Evolutionary conservation across 2,888 invertebrate species (phyloP), one percentile per base, ranked within the genome.

Genomic region (Diogma glabrata): DNA sequence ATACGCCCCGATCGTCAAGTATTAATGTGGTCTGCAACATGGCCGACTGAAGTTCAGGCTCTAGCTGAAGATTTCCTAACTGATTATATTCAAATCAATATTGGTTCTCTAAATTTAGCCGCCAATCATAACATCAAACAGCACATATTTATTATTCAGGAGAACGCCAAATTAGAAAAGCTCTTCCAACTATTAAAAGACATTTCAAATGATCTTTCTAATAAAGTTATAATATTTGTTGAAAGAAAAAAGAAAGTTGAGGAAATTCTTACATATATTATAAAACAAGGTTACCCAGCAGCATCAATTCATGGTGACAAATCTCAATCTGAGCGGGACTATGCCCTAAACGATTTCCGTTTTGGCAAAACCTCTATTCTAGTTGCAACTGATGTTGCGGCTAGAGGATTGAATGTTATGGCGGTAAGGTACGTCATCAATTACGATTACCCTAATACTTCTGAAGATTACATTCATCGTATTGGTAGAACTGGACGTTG

Each of bases 1-100:
- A 90, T 95, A 61, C 79, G 93, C 55, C 89, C 89, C 4, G 88
- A 89, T 64, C 77, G 89, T 45, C 89, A 88, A 70, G 90, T 95
- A 6, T 75, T 97, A 40, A 99, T 99, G 97, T 99, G 96, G 93
- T 94, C 94, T 55, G 99, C 99, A 8, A 99, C 99, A 2, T 99
- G 97, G 99, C 97, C 97, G 2, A 95, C 95, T 66, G 97, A 99
- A 72, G 96, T 99, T 3, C 89, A 93, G 66, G 84, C 87, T 12
- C 73, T 99, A 28, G 97, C 97, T 56, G 91, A 94, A 67, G 96
- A 97, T 69, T 99, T 97, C 66, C 76, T 99, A 30, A 84, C 77
- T 56, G 89, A 96, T 66, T 95, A 95, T 64, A 81, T 94, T 54
- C 95, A 95, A 73, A 84, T 97, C 28, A 97, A 96, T 66, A 89